Evolutionary conservation across 2,113 vertebrate species (phyloP), one percentile per base, ranked within the genome.

Genomic region (Perca flavescens): DNA sequence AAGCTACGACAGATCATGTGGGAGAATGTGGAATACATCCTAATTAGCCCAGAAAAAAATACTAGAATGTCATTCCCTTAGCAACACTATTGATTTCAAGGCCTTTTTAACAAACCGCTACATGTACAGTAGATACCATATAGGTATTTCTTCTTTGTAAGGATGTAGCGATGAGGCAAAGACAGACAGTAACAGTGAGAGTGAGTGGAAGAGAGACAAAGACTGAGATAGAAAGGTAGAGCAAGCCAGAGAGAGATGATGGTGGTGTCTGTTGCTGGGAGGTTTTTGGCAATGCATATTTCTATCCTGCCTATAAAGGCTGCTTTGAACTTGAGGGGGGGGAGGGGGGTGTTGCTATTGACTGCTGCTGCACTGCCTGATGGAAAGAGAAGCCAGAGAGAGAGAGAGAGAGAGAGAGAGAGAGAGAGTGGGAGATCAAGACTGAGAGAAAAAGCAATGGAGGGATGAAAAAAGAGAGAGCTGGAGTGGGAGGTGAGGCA

Each of bases 201-300:
- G 61, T 25, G 25, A 25, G 25, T 54, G 62, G 49, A 72, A 25
- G 71, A 52, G 47, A 88, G 71, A 83, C 79, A 83, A 36, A 80
- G 77, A 57, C 17, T 8, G 71, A 82, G 86, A 76, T 50, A 19
- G 78, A 67, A 61, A 82, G 77, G 74, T 49, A 50, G 72, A 70
- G 61, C 21, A 34, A 79, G 31, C 7, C 43, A 57, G 67, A 49
- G 43, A 77, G 82, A 52, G 77, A 78, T 77, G 83, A 77, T 79
- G 82, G 73, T 70, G 88, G 67, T 79, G 87, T 88, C 84, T 92
- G 88, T 85, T 88, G 89, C 90, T 89, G 86, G 70, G 80, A 90
- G 89, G 76, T 74, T 90, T 91, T 91, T 86, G 91, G 86, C 89
- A 53, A 89, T 86, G 89, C 85, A 90, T 91, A 94, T 92, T 92